Conservation (phyloP, 2,888 invertebrate species). For the Caenorhabditis sp. region DNA sequence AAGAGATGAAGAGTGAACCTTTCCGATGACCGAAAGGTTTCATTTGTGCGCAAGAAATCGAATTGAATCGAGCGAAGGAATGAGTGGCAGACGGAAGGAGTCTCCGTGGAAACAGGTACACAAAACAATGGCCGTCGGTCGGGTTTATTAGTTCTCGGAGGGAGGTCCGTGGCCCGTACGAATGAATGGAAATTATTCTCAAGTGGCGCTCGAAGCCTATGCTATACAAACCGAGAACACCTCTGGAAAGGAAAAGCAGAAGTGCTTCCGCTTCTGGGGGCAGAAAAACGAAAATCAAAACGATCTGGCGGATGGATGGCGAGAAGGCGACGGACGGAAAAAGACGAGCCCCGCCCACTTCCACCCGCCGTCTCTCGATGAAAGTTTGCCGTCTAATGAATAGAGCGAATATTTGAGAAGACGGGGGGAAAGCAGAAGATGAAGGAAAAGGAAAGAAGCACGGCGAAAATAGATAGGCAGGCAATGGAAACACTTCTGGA, state of each 20-base stretch:
- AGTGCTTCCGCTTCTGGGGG: constrained; percentile 1
- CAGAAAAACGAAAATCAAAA: constrained; percentile 18
- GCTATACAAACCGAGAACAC: background rate
- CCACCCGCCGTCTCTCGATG: constrained; percentile 18
- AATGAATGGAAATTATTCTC: constrained; percentile 38
- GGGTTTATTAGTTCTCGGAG: constrained; percentile 17
- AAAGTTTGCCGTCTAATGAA: constrained; percentile 53
- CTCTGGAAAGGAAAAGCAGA: background rate
- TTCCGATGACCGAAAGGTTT: no score
- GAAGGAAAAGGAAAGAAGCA: constrained; percentile 8
- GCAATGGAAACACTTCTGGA: constrained; percentile 19
- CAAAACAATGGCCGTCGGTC: constrained; percentile 3
- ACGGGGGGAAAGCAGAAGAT: constrained; percentile 11
- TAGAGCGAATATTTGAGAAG: constrained; percentile 41
- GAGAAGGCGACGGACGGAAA: constrained; percentile 6
- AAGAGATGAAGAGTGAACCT: no score
- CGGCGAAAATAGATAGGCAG: constrained; percentile 13
- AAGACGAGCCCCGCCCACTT: constrained; percentile 19
- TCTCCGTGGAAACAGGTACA: constrained; percentile 43
- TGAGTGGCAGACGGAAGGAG: background rate
- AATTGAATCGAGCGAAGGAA: constrained; percentile 1
- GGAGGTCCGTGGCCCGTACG: constrained; percentile 30
- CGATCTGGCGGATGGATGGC: background rate
- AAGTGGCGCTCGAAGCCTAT: constrained; percentile 15
- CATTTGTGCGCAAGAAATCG: background rate